Evolutionary conservation across 2,888 invertebrate species (phyloP).

Genomic region (Heliothis peltigera): DNA sequence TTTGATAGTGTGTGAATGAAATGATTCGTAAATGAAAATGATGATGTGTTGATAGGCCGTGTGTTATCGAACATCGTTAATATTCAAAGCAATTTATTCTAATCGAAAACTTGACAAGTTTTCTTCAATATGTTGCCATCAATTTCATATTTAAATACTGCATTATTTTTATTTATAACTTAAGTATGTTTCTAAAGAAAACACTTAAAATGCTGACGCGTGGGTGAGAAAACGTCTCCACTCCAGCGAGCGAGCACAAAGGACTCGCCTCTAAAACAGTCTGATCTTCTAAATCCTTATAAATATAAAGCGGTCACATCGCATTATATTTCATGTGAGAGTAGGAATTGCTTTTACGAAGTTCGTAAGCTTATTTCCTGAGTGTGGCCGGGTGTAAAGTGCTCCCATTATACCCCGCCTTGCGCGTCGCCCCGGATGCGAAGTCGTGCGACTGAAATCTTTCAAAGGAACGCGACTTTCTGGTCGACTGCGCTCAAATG

Average conservation of each 20-base stretch:
- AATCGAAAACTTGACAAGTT: neutral
- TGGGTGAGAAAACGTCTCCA: constrained; percentile 42
- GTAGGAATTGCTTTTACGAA: constrained; percentile 88
- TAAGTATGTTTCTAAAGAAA: constrained; percentile 2
- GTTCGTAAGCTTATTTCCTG: constrained; percentile 90
- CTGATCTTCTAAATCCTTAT: constrained; percentile 86
- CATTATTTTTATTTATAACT: neutral
- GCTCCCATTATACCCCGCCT: constrained; percentile 84
- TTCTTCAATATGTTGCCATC: constrained; percentile 1
- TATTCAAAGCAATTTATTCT: neutral
- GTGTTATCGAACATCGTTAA: neutral
- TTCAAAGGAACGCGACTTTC: constrained; percentile 84
- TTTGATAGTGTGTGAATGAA: neutral
- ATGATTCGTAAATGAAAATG: neutral
- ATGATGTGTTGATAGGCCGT: neutral
- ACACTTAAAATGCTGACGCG: constrained; percentile 18
- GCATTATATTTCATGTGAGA: constrained; percentile 88
- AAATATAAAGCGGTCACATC: constrained; percentile 87
- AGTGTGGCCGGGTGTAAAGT: constrained; percentile 87
- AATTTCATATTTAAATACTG: neutral
- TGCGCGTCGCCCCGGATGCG: constrained; percentile 71
- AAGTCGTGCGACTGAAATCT: constrained; percentile 73
- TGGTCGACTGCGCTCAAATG: constrained; percentile 79
- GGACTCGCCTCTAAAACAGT: constrained; percentile 70
- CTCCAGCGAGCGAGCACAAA: constrained; percentile 64